Conservation (phyloP, 2,797 vertebrate species). For the Australoheros facetus region DNA sequence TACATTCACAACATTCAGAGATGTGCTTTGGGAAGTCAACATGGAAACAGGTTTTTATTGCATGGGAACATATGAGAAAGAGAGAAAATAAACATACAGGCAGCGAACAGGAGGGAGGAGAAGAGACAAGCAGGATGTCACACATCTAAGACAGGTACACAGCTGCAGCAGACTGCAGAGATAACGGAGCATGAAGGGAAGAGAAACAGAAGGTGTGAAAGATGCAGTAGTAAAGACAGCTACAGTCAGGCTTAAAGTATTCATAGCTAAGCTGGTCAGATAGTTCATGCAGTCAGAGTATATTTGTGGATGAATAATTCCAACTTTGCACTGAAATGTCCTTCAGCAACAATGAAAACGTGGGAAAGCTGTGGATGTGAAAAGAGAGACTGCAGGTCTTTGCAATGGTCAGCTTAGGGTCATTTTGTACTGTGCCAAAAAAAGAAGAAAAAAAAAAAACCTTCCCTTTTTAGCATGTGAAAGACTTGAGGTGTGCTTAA, state of each 20-base stretch:
- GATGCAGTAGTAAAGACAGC: constrained; percentile 58
- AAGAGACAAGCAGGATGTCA: constrained; percentile 79
- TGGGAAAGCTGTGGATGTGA: constrained; percentile 35
- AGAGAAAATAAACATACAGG: constrained; percentile 74
- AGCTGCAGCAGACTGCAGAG: constrained; percentile 80
- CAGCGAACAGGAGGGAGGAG: constrained; percentile 80
- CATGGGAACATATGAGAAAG: constrained; percentile 46
- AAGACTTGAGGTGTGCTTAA: constrained; percentile 26
- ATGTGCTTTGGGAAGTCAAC: constrained; percentile 17
- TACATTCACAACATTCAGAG: constrained; percentile 21
- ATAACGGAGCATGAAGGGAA: constrained; percentile 62
- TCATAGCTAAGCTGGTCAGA: constrained; percentile 23
- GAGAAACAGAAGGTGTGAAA: constrained; percentile 68
- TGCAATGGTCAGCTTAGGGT: constrained; percentile 25
- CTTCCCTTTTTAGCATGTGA: not conserved
- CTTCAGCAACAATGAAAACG: constrained; percentile 23
- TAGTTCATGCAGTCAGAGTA: constrained; percentile 44
- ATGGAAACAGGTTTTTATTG: constrained; percentile 22
- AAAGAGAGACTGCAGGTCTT: constrained; percentile 29
- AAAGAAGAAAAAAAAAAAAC: not conserved
- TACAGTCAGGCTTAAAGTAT: constrained; percentile 36
- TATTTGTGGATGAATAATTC: constrained; percentile 10
- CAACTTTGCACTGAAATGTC: constrained; percentile 11
- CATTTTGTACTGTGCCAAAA: not conserved
- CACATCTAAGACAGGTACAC: constrained; percentile 83